A percentile compares a stretch with the other conserved stretches of the same genome.
Conservation (phyloP, 2,797 vertebrate genomes). For the Sebastolobus alascanus region DNA sequence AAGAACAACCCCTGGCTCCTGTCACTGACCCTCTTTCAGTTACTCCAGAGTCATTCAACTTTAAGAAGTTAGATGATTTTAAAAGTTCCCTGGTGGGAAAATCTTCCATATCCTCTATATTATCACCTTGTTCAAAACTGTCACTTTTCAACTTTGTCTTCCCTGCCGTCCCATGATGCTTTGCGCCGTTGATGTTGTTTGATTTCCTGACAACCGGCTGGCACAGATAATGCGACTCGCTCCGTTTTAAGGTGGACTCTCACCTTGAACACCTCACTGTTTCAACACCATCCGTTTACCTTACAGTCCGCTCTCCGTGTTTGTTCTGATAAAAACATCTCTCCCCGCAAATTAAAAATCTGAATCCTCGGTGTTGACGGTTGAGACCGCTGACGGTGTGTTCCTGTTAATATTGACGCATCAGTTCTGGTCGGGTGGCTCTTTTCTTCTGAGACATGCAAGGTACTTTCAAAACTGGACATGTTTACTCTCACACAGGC, state of each 20-base stretch:
- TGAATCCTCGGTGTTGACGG: constrained; percentile 33
- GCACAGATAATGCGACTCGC: constrained; percentile 19
- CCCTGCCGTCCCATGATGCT: constrained; percentile 23
- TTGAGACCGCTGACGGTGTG: constrained; percentile 7
- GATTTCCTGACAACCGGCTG: constrained; percentile 41
- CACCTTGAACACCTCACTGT: constrained; percentile 22
- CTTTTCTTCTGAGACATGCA: constrained; percentile 60
- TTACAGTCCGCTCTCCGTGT: constrained; percentile 28
- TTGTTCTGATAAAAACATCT: constrained; percentile 67
- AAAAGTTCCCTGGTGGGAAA: background rate
- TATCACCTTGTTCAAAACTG: background rate
- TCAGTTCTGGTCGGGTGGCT: constrained; percentile 57
- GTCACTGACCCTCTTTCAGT: background rate
- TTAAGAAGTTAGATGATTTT: background rate
- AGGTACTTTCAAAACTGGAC: constrained; percentile 38
- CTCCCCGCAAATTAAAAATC: constrained; percentile 49
- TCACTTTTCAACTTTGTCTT: background rate
- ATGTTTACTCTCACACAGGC: constrained; percentile 10
- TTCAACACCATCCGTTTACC: constrained; percentile 43
- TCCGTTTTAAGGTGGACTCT: constrained; percentile 10
- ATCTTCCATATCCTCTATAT: background rate
- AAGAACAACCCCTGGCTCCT: background rate
- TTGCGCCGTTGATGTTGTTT: constrained; percentile 26
- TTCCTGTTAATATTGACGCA: constrained; percentile 64
- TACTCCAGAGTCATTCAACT: background rate